Percentiles rank a stretch among this genome's conserved stretches.
phyloP scores from a whole-genome alignment of 2,113 vertebrate species.

The Megaptera novaeangliae region DNA sequence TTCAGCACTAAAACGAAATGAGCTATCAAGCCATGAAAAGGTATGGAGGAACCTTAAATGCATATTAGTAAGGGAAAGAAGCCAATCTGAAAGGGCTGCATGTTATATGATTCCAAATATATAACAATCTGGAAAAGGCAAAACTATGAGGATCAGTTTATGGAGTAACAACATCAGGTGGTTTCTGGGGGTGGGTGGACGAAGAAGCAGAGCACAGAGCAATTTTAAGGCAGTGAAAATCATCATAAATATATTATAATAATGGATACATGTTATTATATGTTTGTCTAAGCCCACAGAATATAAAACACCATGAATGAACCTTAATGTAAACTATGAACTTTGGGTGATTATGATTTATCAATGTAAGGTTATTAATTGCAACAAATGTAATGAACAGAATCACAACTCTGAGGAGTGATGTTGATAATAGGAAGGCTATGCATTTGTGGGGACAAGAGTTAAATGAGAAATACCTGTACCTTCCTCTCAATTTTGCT shows the following conservation, averaged over 20 bases:
- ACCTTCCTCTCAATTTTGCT: background rate
- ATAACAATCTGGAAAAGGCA: background rate
- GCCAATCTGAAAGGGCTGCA: no score
- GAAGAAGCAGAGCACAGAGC: background rate
- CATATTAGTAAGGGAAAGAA: no score
- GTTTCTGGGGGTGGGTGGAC: background rate
- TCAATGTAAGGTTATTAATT: background rate
- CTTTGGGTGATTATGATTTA: no score
- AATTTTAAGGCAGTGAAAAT: background rate
- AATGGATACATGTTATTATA: background rate
- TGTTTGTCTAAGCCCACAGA: background rate
- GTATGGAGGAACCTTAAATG: no score
- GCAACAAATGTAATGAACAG: background rate
- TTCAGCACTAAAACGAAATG: background rate
- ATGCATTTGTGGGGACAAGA: background rate
- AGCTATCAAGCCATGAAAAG: background rate
- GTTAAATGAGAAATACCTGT: background rate
- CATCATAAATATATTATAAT: background rate
- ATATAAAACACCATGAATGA: no score
- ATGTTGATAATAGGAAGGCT: background rate
- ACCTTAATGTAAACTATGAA: no score
- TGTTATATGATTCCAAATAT: background rate
- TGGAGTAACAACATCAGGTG: background rate
- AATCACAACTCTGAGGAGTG: background rate
- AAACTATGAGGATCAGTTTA: background rate